Evolutionary conservation across 2,797 vertebrate species (phyloP), one percentile per base, ranked within the genome.

Genomic region (Lepus oiostolus): DNA sequence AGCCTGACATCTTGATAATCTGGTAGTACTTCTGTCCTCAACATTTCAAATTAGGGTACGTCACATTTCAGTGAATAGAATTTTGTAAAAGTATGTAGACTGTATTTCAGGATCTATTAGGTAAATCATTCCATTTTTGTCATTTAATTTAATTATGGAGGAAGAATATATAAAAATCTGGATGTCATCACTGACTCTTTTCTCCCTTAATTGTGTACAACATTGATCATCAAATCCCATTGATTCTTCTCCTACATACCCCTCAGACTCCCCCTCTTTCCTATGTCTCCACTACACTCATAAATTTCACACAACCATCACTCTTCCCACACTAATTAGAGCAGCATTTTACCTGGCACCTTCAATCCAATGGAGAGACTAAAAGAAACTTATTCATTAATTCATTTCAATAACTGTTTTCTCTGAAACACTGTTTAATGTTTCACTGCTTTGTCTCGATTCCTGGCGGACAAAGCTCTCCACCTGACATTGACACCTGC

Each of bases 261-360:
- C 85, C 6, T 52, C 47, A 8, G 2, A 13, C 22, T 28, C 54
- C 24, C 35, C 22, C 11, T 52, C n/a, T 84, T 50, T 47, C 32
- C 38, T n/a, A 5, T 22, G 1, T 24, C 68, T 16, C 35, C 14
- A 3, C 1, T 13, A 3, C n/a, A 76, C 12, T 1, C 7, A 0
- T 42, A 4, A 7, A 52, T 11, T 26, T 54, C 13, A 24, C 5
- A 10, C 7, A 32, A 2, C 30, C 1, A 0, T 35, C 52, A 32
- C 17, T 47, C 26, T n/a, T 68, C 9, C 42, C 6, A 19, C 0
- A 13, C 5, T 75, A 17, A 67, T 35, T 42, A 38, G 0, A 28
- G 8, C 1, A 47, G 12, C 19, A 38, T 80, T 9, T 60, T 17
- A 68, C 5, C 7, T 79, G 70, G 75, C 85, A 17, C 9, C 9